Conservation (phyloP, 2,797 vertebrate species). For the Steatocranus sp. region DNA sequence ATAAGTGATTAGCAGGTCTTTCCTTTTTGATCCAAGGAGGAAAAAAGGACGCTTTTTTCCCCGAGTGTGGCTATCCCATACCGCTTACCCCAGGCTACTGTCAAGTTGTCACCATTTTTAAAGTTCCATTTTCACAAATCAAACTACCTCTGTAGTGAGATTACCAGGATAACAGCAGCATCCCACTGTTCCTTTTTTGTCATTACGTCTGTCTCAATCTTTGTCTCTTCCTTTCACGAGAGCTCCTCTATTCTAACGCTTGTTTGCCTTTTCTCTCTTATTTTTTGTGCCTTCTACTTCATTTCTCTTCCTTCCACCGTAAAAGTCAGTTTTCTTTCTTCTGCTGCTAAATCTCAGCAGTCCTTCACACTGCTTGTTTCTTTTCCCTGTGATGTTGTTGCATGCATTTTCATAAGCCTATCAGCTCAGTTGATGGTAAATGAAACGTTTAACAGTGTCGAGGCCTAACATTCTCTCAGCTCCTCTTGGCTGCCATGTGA, state of each 20-base stretch:
- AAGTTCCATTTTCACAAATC: conserved; percentile 42
- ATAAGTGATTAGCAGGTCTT: conserved; percentile 22
- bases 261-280: not conserved
- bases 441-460: not conserved
- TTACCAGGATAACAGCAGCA: conserved; percentile 1
- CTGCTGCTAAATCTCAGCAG: not conserved
- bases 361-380: not conserved
- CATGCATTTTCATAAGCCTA: not conserved
- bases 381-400: not conserved
- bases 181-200: conserved; percentile 6
- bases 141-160: conserved; percentile 17
- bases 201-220: not conserved
- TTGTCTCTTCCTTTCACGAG: not conserved
- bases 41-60: not conserved
- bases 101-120: conserved; percentile 49
- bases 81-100: conserved; percentile 41
- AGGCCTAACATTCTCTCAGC: not conserved
- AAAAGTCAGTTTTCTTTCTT: not conserved
- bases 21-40: not conserved
- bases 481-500: not conserved
- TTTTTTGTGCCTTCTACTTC: not conserved
- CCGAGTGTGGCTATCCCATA: not conserved
- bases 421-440: not conserved
- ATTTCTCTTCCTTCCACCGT: not conserved
- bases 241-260: not conserved